These are phyloP conservation scores for Protonemura montana DNA, from an alignment of 2,888 invertebrate species.

Conservation along the genomic window DNA sequence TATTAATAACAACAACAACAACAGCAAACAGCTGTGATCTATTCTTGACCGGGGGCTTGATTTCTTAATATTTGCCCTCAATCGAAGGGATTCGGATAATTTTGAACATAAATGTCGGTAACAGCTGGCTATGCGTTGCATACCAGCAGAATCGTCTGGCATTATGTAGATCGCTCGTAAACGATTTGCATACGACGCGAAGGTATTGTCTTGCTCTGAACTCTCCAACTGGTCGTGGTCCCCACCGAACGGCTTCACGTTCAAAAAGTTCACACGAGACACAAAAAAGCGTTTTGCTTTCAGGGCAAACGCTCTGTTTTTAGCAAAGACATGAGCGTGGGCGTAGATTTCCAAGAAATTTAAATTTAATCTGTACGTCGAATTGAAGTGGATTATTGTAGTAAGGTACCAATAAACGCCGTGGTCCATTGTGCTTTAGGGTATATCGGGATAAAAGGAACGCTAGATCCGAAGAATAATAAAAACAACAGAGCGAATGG, in stretches of 20 bases:
- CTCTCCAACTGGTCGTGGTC: neutral
- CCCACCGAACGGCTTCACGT: neutral
- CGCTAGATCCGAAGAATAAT: neutral
- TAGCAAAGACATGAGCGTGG: conserved; percentile 21
- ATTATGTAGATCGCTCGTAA: neutral
- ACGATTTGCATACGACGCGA: neutral
- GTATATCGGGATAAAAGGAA: neutral
- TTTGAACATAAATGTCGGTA: neutral
- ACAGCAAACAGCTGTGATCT: neutral
- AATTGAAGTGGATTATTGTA: neutral
- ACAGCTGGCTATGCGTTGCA: neutral
- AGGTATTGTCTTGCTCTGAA: neutral
- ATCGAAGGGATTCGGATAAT: neutral
- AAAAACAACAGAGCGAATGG: neutral
- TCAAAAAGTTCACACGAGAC: neutral
- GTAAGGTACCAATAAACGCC: neutral
- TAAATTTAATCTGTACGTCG: conserved; percentile 12
- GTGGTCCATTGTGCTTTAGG: neutral
- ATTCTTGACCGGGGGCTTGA: neutral
- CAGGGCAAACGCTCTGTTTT: neutral
- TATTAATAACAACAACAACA: neutral
- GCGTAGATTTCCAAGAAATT: conserved; percentile 28
- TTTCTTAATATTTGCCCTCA: conserved; percentile 7
- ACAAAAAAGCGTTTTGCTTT: neutral
- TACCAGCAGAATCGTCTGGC: neutral